Conservation (phyloP, 37 sponge, comb jelly and placozoan genomes). For the Mnemiopsis leidyi region DNA sequence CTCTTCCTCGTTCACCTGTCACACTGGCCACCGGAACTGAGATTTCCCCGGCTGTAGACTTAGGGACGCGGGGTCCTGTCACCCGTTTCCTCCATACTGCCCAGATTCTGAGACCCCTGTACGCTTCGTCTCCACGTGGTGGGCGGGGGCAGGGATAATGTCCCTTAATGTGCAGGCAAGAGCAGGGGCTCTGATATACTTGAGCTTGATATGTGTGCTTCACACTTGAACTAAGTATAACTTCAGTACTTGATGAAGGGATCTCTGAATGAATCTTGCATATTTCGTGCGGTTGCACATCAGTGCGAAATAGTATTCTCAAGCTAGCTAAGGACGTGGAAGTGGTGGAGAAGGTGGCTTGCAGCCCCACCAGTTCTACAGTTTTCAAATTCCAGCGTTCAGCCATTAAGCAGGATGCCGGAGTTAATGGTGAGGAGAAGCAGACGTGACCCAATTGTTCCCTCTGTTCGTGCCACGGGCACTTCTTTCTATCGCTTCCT, state of each 20-base stretch:
- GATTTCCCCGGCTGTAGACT: background rate
- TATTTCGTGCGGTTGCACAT: too few species aligned
- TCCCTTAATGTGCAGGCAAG: background rate
- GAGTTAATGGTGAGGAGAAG: background rate
- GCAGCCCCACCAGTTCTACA: background rate
- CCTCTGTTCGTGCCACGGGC: background rate
- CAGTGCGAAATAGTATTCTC: background rate
- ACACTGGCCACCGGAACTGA: background rate
- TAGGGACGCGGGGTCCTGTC: background rate
- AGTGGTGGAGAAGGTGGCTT: background rate
- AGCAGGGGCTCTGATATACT: too few species aligned
- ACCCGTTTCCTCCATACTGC: background rate
- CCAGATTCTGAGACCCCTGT: background rate
- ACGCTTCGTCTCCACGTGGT: background rate
- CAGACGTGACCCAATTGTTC: background rate
- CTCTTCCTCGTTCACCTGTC: background rate
- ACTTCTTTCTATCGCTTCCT: background rate
- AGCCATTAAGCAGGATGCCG: background rate
- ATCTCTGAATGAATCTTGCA: too few species aligned
- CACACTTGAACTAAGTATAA: too few species aligned
- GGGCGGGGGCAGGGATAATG: background rate
- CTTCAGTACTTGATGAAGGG: too few species aligned
- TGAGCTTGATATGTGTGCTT: too few species aligned
- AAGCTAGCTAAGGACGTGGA: background rate
- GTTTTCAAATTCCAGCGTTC: background rate